phyloP scores from a whole-genome alignment of 2,113 vertebrate genomes.

The Myotis davidii region DNA sequence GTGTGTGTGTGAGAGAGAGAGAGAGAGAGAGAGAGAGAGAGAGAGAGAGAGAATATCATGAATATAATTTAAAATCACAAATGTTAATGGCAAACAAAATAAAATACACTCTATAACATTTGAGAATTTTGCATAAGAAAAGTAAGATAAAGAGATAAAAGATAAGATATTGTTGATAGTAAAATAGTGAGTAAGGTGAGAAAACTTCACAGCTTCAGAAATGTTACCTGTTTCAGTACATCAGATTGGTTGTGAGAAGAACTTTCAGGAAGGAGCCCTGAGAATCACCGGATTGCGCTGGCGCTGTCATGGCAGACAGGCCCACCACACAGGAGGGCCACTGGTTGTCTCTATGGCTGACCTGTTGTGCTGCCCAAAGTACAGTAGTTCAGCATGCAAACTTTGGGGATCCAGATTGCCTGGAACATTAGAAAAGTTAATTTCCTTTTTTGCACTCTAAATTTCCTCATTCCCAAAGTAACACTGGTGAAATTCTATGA shows the following conservation, averaged over 20 bases:
- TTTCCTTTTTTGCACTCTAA: background rate
- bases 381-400: too few species aligned
- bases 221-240: background rate
- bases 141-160: background rate
- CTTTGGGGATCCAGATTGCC: background rate
- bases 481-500: background rate
- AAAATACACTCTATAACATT: background rate
- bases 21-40: background rate
- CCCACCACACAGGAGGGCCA: too few species aligned
- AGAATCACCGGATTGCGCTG: background rate
- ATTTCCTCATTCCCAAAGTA: background rate
- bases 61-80: background rate
- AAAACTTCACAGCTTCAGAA: background rate
- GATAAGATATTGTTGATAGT: background rate
- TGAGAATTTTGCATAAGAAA: background rate
- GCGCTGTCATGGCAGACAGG: too few species aligned
- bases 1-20: background rate
- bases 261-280: background rate
- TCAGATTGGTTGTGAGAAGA: background rate
- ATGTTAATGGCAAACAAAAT: background rate
- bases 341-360: background rate
- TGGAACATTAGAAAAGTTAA: background rate
- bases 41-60: background rate
- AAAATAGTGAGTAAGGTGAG: background rate
- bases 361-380: background rate